Conservation (phyloP, 1,140 invertebrate genomes). For the Procambarus clarkii region DNA sequence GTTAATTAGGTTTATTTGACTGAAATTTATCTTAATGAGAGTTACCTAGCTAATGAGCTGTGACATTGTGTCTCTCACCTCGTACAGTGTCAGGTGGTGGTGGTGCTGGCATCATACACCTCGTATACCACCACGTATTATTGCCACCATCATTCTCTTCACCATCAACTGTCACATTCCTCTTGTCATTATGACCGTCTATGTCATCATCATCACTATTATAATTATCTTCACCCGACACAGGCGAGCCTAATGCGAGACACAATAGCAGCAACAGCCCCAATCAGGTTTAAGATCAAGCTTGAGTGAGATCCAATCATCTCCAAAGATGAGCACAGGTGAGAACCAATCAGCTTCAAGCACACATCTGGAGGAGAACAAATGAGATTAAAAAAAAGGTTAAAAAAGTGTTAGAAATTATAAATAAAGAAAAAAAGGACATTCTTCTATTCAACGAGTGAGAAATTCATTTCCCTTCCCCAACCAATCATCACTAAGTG, state of each 20-base stretch:
- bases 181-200: not conserved
- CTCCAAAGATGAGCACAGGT: not conserved
- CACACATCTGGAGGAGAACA: not conserved
- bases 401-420: not conserved
- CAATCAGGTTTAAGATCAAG: not conserved
- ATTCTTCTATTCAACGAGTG: no score
- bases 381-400: not conserved
- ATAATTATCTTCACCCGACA: not conserved
- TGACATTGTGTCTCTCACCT: no score
- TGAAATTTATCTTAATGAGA: no score
- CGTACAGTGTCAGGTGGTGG: no score
- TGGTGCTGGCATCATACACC: no score
- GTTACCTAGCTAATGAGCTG: no score
- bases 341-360: constrained; percentile 7
- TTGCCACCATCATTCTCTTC: no score
- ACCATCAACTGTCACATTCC: no score
- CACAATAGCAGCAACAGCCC: not conserved
- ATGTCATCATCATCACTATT: not conserved
- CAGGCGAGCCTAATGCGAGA: not conserved
- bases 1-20: no score
- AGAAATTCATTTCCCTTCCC: not conserved
- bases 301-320: not conserved
- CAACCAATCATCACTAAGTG: not conserved
- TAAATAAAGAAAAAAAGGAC: no score
- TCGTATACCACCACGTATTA: no score